Evolutionary conservation across 2,113 vertebrate species (phyloP).

Genomic region (Stegastes partitus): DNA sequence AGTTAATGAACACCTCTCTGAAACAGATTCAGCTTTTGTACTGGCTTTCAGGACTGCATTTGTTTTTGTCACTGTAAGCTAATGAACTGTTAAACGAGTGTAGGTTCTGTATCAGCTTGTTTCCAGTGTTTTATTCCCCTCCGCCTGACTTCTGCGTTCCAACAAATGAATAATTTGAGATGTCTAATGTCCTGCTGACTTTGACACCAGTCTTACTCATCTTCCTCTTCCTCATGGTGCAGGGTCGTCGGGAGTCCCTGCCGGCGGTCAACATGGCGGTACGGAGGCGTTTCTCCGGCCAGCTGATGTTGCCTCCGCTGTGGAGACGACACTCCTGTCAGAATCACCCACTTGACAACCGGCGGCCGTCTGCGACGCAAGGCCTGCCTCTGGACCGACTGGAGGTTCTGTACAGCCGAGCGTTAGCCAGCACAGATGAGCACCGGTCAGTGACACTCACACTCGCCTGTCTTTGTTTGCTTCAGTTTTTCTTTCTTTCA

Average conservation of each 20-base stretch:
- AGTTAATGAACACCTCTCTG: too few relatives aligned
- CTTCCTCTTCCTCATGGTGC: neutral
- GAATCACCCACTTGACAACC: constrained; percentile 66
- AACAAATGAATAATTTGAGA: too few relatives aligned
- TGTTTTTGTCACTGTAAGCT: too few relatives aligned
- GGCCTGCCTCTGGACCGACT: constrained; percentile 73
- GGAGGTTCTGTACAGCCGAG: constrained; percentile 76
- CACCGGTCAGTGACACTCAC: constrained; percentile 67
- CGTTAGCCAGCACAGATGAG: constrained; percentile 82
- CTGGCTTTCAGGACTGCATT: too few relatives aligned
- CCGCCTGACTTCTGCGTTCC: too few relatives aligned
- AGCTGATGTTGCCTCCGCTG: constrained; percentile 83
- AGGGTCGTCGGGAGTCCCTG: constrained; percentile 69
- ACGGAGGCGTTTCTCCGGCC: constrained; percentile 87
- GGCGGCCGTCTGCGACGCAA: neutral
- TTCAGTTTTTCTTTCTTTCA: neutral
- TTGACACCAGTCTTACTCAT: neutral
- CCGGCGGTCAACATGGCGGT: constrained; percentile 69
- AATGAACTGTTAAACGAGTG: too few relatives aligned
- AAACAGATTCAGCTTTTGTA: too few relatives aligned
- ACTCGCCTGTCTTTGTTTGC: neutral
- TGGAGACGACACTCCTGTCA: constrained; percentile 78
- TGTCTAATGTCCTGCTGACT: too few relatives aligned
- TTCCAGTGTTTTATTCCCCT: too few relatives aligned
- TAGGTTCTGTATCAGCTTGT: too few relatives aligned